These are phyloP conservation scores for Potamilus streckersoni DNA, from an alignment of 1,140 invertebrate genomes.

Conservation along the genomic window DNA sequence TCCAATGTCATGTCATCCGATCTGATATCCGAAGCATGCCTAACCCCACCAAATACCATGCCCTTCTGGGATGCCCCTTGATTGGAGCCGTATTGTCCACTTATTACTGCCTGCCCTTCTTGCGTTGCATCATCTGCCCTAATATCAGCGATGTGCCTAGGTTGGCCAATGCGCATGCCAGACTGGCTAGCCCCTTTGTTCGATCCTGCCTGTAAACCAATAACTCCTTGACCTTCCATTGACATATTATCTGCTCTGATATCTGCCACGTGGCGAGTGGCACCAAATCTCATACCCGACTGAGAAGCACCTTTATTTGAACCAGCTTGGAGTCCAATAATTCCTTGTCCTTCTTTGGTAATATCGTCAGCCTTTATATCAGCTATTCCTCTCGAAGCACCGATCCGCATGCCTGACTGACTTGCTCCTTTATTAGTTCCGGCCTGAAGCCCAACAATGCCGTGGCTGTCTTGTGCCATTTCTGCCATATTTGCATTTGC, in stretches of 20 bases:
- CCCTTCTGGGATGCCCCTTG: slow-evolving; percentile 75
- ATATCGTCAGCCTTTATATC: slow-evolving; percentile 55
- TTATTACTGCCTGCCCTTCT: slow-evolving; percentile 80
- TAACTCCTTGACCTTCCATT: slow-evolving; percentile 71
- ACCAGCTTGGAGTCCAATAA: slow-evolving; percentile 92
- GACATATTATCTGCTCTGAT: slow-evolving; percentile 12
- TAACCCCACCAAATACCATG: slow-evolving; percentile 69
- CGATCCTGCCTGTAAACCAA: slow-evolving; percentile 89
- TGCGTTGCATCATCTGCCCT: slow-evolving; percentile 26
- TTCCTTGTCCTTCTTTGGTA: slow-evolving; percentile 74
- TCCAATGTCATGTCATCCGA: slow-evolving; percentile 34
- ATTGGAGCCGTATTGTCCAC: slow-evolving; percentile 92
- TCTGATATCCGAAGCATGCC: slow-evolving; percentile 46
- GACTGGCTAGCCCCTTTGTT: slow-evolving; percentile 76
- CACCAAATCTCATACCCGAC: slow-evolving; percentile 86
- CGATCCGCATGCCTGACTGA: slow-evolving; percentile 55
- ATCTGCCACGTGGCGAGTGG: slow-evolving; percentile 62
- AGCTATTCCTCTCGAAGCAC: slow-evolving; percentile 52
- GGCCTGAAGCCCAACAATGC: slow-evolving; percentile 89
- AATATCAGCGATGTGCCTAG: slow-evolving; percentile 46
- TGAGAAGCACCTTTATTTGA: slow-evolving; percentile 80
- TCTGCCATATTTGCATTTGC: slow-evolving; percentile 47
- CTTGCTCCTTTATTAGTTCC: slow-evolving; percentile 84
- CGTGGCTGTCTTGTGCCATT: slow-evolving; percentile 73
- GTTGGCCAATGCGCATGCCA: slow-evolving; percentile 37